Conservation (phyloP, 2,113 vertebrate species). For the Ptilorrhoa leucosticta region DNA sequence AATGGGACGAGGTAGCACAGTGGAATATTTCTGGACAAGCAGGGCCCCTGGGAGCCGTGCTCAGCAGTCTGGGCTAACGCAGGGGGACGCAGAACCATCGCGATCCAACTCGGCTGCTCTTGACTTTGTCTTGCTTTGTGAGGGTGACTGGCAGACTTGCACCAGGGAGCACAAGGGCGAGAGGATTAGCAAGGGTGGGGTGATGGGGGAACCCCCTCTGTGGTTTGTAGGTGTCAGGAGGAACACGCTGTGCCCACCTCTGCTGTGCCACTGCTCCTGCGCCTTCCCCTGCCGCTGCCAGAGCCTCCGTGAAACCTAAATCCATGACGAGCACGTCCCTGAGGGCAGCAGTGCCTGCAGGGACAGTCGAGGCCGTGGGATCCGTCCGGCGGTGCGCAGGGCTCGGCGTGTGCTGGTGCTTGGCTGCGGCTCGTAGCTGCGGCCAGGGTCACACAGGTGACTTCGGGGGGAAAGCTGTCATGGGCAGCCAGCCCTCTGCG, state of each 20-base stretch:
- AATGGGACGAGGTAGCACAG: not conserved
- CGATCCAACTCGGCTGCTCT: not conserved
- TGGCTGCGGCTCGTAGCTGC: not conserved
- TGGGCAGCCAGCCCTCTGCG: not conserved
- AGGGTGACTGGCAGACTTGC: not conserved
- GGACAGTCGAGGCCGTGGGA: not conserved
- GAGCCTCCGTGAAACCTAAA: accelerated
- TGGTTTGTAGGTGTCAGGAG: not conserved
- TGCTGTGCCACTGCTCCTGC: not conserved
- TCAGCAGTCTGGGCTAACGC: not conserved
- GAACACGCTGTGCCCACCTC: not conserved
- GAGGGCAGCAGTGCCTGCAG: not conserved
- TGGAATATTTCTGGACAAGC: not conserved
- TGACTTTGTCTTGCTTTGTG: not conserved
- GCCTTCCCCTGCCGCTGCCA: not conserved
- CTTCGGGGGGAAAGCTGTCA: too few species aligned
- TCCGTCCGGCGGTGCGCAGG: accelerated
- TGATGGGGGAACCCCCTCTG: not conserved
- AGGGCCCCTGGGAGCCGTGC: not conserved
- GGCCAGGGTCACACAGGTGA: not conserved
- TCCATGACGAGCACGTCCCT: not conserved
- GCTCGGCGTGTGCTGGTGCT: accelerated
- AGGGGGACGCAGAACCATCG: not conserved
- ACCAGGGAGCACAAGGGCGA: not conserved
- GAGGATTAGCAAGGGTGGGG: not conserved